These are phyloP conservation scores for Folsomia candida DNA, from an alignment of 2,888 invertebrate genomes.

Conservation along the genomic window DNA sequence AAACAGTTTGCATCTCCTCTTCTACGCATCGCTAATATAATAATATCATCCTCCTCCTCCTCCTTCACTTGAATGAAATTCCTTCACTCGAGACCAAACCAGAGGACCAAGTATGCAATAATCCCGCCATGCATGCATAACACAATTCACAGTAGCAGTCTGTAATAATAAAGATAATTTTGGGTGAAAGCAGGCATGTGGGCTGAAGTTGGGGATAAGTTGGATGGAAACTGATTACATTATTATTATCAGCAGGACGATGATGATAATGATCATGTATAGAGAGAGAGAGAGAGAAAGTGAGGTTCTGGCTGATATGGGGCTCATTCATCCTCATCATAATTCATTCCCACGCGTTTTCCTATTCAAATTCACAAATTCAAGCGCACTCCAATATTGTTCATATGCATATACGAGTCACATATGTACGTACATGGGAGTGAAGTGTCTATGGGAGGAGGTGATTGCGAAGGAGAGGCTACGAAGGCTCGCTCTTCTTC, in stretches of 20 bases:
- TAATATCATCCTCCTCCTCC: neutral
- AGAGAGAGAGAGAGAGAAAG: neutral
- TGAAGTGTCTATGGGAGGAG: no score
- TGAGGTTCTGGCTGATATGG: neutral
- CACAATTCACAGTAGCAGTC: neutral
- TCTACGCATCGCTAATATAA: neutral
- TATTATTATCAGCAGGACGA: neutral
- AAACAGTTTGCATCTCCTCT: no score
- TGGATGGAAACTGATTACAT: neutral
- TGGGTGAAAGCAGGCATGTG: neutral
- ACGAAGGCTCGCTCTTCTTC: neutral
- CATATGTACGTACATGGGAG: no score
- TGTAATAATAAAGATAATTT: neutral
- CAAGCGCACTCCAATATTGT: neutral
- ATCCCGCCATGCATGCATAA: neutral
- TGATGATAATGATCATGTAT: neutral
- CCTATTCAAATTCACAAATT: neutral
- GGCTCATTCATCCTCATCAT: slow-evolving; percentile 19
- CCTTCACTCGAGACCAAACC: neutral
- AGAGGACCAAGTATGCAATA: neutral
- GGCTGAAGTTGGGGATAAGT: neutral
- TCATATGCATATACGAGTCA: no score
- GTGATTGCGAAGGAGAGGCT: no score
- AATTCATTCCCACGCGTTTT: slow-evolving; percentile 13
- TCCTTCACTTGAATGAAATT: neutral